Conservation (phyloP, 2,113 vertebrate species). For the Petroica traversi region DNA sequence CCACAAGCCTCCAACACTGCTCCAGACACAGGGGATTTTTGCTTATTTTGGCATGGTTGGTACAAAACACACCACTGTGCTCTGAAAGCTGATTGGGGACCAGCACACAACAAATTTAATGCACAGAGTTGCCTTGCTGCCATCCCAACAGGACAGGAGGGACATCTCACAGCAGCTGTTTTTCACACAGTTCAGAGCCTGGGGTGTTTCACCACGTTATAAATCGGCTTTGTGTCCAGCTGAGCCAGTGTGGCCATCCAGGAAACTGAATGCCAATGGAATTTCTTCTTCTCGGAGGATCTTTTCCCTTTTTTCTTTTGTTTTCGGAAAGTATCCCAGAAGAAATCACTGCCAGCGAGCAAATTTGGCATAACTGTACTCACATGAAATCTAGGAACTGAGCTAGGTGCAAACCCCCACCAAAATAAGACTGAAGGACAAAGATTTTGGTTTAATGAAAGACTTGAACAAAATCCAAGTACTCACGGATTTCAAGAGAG, state of each 20-base stretch:
- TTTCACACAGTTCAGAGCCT: not conserved
- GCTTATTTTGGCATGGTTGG: not conserved
- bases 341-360: not conserved
- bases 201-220: not conserved
- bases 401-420: not conserved
- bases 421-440: not conserved
- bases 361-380: rapidly evolving
- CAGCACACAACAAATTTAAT: not conserved
- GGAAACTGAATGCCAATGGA: not conserved
- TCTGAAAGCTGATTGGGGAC: not conserved
- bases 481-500: not conserved
- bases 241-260: not conserved
- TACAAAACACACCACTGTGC: rapidly evolving
- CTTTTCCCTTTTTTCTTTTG: not conserved
- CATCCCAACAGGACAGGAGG: not conserved
- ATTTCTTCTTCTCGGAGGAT: not conserved
- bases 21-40: not conserved
- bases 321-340: not conserved
- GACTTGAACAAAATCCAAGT: not conserved
- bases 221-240: not conserved
- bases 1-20: not conserved
- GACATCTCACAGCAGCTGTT: not conserved
- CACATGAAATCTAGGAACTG: not conserved
- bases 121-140: not conserved
- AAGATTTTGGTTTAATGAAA: not conserved